Evolutionary conservation across 1,140 invertebrate species (phyloP).

Genomic region (Holotrichia oblita): DNA sequence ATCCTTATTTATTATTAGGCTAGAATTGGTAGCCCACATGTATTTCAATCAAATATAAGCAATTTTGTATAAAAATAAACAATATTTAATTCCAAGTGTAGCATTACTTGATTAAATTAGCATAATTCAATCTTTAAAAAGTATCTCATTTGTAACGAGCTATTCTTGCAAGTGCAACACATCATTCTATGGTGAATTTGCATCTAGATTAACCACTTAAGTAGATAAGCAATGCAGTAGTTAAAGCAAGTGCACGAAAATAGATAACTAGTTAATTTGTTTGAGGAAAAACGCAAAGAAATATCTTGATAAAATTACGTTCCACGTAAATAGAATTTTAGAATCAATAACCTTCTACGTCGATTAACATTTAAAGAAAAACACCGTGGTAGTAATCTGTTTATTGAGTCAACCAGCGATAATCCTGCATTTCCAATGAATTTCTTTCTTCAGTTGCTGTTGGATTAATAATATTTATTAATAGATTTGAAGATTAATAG

Average conservation of each 20-base stretch:
- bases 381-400: neutral
- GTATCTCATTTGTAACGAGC: neutral
- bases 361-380: too few species aligned
- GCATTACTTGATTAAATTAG: conserved; percentile 1
- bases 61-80: too few species aligned
- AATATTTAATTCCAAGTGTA: too few species aligned
- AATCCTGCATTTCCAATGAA: neutral
- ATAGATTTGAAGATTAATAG: conserved; percentile 9
- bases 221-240: neutral
- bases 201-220: neutral
- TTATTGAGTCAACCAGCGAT: neutral
- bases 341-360: too few species aligned
- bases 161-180: neutral
- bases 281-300: too few species aligned
- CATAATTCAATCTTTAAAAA: conserved; percentile 9
- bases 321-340: too few species aligned
- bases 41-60: too few species aligned
- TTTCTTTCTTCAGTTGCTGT: neutral
- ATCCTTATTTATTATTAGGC: too few species aligned
- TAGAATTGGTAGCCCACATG: too few species aligned
- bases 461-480: conserved; percentile 2
- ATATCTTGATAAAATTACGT: too few species aligned
- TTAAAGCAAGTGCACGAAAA: too few species aligned
- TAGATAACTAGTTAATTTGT: too few species aligned
- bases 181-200: neutral